Percentiles rank a stretch among this genome's conserved stretches.
Conservation (phyloP, 2,888 invertebrate species). For the Parnassius glacialis region DNA sequence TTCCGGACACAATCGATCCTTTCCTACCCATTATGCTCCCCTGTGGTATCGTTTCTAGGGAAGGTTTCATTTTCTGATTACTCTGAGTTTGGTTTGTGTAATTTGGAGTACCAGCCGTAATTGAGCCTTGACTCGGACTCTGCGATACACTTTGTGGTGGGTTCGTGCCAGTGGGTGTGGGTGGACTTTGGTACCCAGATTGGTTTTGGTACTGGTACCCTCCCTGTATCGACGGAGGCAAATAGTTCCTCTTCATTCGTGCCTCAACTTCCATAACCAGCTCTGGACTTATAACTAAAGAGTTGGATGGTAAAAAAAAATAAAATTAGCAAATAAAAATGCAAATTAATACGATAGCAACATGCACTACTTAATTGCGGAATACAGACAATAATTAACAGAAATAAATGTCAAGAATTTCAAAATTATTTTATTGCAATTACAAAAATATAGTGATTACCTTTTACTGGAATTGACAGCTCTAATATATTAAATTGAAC, state of each 20-base stretch:
- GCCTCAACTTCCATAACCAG: conserved; percentile 94
- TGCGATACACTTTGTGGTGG: conserved; percentile 44
- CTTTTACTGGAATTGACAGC: background rate
- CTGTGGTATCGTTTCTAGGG: conserved; percentile 66
- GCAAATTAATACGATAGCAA: conserved; percentile 30
- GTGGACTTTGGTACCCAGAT: conserved; percentile 51
- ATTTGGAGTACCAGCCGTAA: conserved; percentile 49
- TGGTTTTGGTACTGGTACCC: conserved; percentile 64
- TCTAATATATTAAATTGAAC: conserved; percentile 1
- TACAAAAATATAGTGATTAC: background rate
- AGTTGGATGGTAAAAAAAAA: conserved; percentile 35
- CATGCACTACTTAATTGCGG: conserved; percentile 39
- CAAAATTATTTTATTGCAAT: background rate
- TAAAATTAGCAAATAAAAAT: conserved; percentile 41
- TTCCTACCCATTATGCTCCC: conserved; percentile 56
- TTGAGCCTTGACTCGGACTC: conserved; percentile 45
- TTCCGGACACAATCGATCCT: conserved; percentile 46
- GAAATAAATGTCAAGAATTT: background rate
- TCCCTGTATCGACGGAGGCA: conserved; percentile 85
- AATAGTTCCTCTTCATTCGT: conserved; percentile 90
- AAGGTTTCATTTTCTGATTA: conserved; percentile 56
- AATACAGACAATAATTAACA: conserved; percentile 21
- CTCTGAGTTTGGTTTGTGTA: conserved; percentile 34
- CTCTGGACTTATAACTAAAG: conserved; percentile 92
- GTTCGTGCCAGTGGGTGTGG: conserved; percentile 35